These are phyloP conservation scores for Dicranocentrus wangi DNA, from an alignment of 2,888 invertebrate species.

Conservation along the genomic window DNA sequence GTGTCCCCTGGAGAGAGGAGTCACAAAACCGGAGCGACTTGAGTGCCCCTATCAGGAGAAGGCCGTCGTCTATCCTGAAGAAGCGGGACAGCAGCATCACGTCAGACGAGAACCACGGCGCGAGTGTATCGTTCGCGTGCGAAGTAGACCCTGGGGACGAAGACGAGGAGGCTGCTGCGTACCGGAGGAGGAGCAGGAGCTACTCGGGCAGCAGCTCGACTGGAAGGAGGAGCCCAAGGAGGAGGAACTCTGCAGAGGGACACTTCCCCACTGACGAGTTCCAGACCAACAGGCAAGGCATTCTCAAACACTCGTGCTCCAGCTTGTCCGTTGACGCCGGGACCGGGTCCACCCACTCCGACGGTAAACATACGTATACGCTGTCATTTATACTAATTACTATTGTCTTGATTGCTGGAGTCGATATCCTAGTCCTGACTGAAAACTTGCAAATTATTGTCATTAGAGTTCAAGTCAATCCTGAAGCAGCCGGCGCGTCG, in stretches of 20 bases:
- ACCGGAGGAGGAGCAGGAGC: conserved; percentile 28
- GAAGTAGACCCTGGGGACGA: conserved; percentile 28
- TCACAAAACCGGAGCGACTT: too few relatives aligned
- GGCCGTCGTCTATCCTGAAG: conserved; percentile 48
- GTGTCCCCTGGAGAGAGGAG: too few relatives aligned
- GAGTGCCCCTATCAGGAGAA: too few relatives aligned
- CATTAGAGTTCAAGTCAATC: conserved; percentile 51
- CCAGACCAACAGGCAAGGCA: conserved; percentile 6
- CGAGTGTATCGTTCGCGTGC: conserved; percentile 39
- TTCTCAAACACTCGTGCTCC: conserved; percentile 53
- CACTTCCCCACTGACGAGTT: conserved; percentile 20
- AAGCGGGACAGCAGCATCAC: conserved; percentile 49
- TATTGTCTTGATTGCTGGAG: too few relatives aligned
- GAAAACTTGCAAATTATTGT: not conserved
- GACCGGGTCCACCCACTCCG: conserved; percentile 13
- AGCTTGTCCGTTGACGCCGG: conserved; percentile 39
- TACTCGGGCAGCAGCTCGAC: conserved; percentile 35
- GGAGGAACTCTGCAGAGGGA: conserved; percentile 48
- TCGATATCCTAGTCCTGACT: too few relatives aligned
- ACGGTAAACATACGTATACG: not conserved
- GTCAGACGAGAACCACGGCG: conserved; percentile 2
- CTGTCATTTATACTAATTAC: too few relatives aligned
- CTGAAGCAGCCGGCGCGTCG: conserved; percentile 48
- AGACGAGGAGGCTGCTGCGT: conserved; percentile 6
- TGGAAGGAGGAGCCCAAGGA: conserved; percentile 4